Evolutionary conservation across 2,113 vertebrate species (phyloP).

Genomic region (Motacilla tschutschensis): DNA sequence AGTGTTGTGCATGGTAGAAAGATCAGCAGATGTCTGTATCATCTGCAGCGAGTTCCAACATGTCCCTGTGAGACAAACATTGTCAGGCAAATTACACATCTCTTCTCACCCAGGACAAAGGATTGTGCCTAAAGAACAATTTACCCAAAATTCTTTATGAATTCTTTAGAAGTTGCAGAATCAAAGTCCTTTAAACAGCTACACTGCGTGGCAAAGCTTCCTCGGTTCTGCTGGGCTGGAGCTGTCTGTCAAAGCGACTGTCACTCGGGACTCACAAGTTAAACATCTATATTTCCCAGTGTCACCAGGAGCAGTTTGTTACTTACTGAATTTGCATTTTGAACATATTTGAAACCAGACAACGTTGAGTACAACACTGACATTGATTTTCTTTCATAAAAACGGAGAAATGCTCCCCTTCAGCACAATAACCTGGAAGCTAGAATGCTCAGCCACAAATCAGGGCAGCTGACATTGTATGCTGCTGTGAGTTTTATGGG

Average conservation of each 20-base stretch:
- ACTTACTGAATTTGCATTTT: constrained; percentile 22
- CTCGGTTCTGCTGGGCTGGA: neutral
- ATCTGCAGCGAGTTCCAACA: neutral
- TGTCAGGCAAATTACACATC: neutral
- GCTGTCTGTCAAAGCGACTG: neutral
- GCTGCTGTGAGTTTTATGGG: constrained; percentile 50
- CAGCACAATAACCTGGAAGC: constrained; percentile 16
- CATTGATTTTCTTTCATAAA: constrained; percentile 46
- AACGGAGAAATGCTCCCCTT: constrained; percentile 30
- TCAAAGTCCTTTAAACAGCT: neutral
- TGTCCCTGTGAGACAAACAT: neutral
- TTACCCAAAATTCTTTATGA: neutral
- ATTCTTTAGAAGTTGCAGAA: neutral
- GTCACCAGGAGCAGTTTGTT: neutral
- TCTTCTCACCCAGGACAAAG: neutral
- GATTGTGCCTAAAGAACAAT: neutral
- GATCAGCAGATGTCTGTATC: neutral
- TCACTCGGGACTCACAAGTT: neutral
- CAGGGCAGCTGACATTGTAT: constrained; percentile 20
- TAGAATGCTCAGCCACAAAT: constrained; percentile 43
- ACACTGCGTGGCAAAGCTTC: neutral
- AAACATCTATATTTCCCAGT: constrained; percentile 38
- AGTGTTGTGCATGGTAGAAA: neutral
- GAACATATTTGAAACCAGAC: constrained; percentile 15
- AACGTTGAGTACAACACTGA: constrained; percentile 12